phyloP scores from a whole-genome alignment of 2,113 vertebrate species.

The Oriolus oriolus region DNA sequence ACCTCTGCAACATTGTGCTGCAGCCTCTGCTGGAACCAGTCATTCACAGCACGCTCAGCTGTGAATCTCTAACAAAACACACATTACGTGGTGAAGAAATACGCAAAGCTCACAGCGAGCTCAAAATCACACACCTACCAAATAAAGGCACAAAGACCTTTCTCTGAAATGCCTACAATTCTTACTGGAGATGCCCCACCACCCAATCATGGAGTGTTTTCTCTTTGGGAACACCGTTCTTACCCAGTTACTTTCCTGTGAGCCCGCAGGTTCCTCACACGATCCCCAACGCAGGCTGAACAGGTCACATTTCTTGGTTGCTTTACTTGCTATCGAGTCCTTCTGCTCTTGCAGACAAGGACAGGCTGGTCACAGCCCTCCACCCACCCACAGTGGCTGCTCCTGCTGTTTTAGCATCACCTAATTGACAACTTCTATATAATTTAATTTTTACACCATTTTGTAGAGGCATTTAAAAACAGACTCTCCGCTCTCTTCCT shows the following conservation, averaged over 20 bases:
- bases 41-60: background rate
- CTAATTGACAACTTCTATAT: background rate
- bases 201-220: background rate
- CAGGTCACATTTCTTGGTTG: background rate
- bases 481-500: background rate
- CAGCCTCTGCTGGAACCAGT: background rate
- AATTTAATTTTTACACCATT: background rate
- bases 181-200: no score
- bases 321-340: background rate
- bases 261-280: accelerated
- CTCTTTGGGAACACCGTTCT: background rate
- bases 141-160: background rate
- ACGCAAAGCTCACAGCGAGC: background rate
- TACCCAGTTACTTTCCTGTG: background rate
- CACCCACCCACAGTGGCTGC: background rate
- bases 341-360: background rate
- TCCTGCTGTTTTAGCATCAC: background rate
- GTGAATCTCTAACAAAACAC: background rate
- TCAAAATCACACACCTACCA: background rate
- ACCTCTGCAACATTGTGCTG: background rate
- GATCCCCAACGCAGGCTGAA: background rate
- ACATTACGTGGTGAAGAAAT: background rate
- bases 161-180: background rate
- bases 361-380: background rate
- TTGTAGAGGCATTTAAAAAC: background rate